Base-by-base conservation (phyloP, 1,140 invertebrate genomes). In the Drosophila funebris region DNA sequence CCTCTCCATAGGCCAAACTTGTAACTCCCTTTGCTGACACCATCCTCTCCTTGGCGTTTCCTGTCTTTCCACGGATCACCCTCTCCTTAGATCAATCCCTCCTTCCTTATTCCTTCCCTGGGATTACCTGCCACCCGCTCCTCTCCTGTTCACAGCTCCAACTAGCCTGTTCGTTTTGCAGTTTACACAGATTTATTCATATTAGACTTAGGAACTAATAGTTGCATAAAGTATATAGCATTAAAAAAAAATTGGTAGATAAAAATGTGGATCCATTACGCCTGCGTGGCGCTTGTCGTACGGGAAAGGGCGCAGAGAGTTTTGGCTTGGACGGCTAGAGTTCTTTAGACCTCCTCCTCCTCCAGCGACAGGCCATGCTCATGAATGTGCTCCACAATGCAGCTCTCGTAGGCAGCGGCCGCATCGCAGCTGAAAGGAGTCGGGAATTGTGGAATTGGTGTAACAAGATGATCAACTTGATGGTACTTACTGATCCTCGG, bases 401-500 rank as follows among this genome's bases (percentile, higher is more conserved):
- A 87, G 22, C 1, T 6, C 41, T 78, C 56, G 5, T 71, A 87
- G 39, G 68, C 61, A 4, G 37, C 54, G 13, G 83, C 83, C 4
- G 83, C 76, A 9, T 88, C 83, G 20, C 83, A 87, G 24, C 83
- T 87, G 24, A 2, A 54, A 37, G 24, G n/a, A 6, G 7, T 4
- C 24, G 0, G 39, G 54, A 5, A 41, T 14, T 11, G 18, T 11
- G 18, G 16, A 29, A 11, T 6, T 44, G 6, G 3, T n/a, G 36
- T 14, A 1, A 8, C 14, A 9, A 22, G 7, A 0, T 16, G 1
- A 4, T 11, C 0, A 13, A 3, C 20, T 11, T 8, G 0, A 0
- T 11, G 2, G 1, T 14, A 73, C 83, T 89, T 39, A 90, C 74
- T 78, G 78, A 76, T 90, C 90, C n/a, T 76, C 89, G 1, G 84